Evolutionary conservation across 2,113 vertebrate species (phyloP).

Genomic region (Uria aalge): DNA sequence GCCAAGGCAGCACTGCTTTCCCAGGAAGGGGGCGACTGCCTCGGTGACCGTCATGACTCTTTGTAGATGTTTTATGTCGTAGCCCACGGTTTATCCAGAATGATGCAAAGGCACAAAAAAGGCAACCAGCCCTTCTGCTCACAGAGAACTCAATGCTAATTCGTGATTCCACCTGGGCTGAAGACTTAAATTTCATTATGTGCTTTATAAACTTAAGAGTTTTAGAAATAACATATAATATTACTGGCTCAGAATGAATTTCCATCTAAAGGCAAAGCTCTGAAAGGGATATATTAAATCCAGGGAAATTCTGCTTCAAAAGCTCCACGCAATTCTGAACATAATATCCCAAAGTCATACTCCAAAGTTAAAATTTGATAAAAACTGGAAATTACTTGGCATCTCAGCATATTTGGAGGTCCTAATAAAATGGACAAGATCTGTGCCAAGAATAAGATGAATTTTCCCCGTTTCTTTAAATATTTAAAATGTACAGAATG

Average conservation of each 20-base stretch:
- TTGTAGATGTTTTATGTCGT: conserved; percentile 26
- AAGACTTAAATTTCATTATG: conserved; percentile 72
- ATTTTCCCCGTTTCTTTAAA: conserved; percentile 18
- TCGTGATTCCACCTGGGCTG: conserved; percentile 64
- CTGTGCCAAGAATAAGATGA: conserved; percentile 9
- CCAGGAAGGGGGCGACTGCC: background rate
- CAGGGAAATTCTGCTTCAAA: conserved; percentile 56
- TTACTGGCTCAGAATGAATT: conserved; percentile 68
- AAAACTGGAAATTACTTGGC: conserved; percentile 61
- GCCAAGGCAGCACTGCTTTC: conserved; percentile 18
- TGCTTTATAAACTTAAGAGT: conserved; percentile 68
- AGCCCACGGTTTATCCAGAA: conserved; percentile 12
- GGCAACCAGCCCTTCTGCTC: background rate
- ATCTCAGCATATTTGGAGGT: conserved; percentile 19
- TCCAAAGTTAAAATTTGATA: conserved; percentile 54
- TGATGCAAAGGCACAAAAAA: conserved; percentile 20
- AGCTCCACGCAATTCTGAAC: background rate
- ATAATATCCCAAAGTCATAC: conserved; percentile 45
- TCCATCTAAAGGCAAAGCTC: conserved; percentile 49
- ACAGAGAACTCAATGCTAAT: conserved; percentile 48
- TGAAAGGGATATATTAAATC: conserved; percentile 47
- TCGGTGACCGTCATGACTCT: background rate
- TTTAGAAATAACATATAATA: conserved; percentile 67
- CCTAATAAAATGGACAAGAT: conserved; percentile 13
- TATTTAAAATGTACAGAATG: background rate